These are phyloP conservation scores for Hymenochirus boettgeri DNA, from an alignment of 2,113 vertebrate species.

Conservation along the genomic window DNA sequence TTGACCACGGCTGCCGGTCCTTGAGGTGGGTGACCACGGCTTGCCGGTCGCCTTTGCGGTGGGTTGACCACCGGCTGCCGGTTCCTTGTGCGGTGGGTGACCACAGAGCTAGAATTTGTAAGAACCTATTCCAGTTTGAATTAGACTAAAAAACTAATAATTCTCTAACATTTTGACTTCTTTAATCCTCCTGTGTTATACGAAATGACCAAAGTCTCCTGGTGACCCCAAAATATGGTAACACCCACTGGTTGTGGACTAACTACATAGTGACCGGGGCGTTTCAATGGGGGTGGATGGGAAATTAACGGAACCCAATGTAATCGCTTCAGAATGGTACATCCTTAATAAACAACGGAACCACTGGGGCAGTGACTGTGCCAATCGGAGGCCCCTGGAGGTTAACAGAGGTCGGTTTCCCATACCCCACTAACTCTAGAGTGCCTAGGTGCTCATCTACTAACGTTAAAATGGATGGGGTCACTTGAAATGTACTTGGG, in stretches of 20 bases:
- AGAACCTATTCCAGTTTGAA: too few relatives aligned
- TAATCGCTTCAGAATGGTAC: constrained; percentile 48
- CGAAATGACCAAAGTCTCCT: constrained; percentile 52
- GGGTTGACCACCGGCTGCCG: too few relatives aligned
- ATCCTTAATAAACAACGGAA: constrained; percentile 9
- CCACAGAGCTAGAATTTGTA: too few relatives aligned
- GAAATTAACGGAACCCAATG: constrained; percentile 35
- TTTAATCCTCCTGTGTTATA: constrained; percentile 57
- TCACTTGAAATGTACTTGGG: too few relatives aligned
- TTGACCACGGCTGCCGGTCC: too few relatives aligned
- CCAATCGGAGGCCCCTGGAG: constrained; percentile 43
- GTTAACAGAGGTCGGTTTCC: constrained; percentile 36
- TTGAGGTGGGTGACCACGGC: too few relatives aligned
- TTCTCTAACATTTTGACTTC: too few relatives aligned
- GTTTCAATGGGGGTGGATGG: constrained; percentile 63
- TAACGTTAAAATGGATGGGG: too few relatives aligned
- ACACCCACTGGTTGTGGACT: constrained; percentile 54
- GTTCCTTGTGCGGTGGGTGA: too few relatives aligned
- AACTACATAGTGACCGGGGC: constrained; percentile 36
- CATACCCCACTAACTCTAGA: too few relatives aligned
- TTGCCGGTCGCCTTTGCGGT: too few relatives aligned
- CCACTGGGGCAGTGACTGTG: constrained; percentile 19
- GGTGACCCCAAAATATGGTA: constrained; percentile 59
- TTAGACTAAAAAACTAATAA: too few relatives aligned
- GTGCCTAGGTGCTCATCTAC: neutral